A percentile compares a stretch with the other conserved stretches of the same genome.
Evolutionary conservation across 2,113 vertebrate genomes (phyloP).

Genomic region (Hydrolagus affinis): DNA sequence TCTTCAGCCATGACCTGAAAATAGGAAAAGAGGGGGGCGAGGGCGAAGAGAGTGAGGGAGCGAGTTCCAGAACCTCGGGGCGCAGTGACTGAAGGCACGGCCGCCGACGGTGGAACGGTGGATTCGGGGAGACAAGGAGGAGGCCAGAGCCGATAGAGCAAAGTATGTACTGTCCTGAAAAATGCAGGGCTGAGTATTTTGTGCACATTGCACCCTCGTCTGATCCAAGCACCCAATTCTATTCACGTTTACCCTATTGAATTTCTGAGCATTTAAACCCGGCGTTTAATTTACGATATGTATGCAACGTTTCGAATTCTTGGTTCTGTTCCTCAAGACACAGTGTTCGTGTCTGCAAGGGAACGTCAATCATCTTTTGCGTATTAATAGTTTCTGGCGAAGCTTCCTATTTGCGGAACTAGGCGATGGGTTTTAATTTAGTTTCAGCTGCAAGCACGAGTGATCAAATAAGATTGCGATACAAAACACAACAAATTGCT

Average conservation of each 20-base stretch:
- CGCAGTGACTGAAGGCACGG: too few species aligned
- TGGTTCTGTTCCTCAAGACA: not conserved
- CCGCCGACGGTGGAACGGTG: too few species aligned
- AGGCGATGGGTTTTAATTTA: conserved; percentile 8
- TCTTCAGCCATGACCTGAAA: too few species aligned
- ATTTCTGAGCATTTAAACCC: not conserved
- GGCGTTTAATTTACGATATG: conserved; percentile 1
- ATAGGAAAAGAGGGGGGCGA: too few species aligned
- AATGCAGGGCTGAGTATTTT: too few species aligned
- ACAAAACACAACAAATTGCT: not conserved
- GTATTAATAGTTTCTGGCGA: not conserved
- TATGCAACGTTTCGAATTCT: not conserved
- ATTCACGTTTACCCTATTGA: not conserved
- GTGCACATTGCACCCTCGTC: too few species aligned
- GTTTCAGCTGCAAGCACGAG: conserved; percentile 1
- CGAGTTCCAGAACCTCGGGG: too few species aligned
- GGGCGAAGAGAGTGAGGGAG: too few species aligned
- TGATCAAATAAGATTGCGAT: not conserved
- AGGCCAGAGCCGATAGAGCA: too few species aligned
- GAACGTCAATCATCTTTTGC: conserved; percentile 19
- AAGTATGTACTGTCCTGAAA: too few species aligned
- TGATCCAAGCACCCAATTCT: too few species aligned
- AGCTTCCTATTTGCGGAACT: not conserved
- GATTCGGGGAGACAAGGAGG: too few species aligned
- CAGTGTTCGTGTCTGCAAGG: not conserved